Base-by-base conservation (phyloP, 2,797 vertebrate genomes). In the Coregonus sp. region DNA sequence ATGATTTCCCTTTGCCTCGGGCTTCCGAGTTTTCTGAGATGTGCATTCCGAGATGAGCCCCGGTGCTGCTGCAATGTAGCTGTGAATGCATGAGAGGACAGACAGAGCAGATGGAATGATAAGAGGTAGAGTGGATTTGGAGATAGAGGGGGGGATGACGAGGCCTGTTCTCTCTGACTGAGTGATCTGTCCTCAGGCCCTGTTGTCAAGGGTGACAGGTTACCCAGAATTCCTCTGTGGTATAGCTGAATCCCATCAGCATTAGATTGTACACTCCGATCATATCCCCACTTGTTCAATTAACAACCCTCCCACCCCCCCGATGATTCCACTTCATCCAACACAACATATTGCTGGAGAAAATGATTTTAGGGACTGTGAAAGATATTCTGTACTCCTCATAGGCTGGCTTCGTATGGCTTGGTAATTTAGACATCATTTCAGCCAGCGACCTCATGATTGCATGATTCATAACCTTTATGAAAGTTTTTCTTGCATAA, bases 81-180 rank as follows among this genome's bases (percentile, higher is more conserved):
- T 89, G 91, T 93, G 90, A 93, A 92, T 92, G 90, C 90, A 92
- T 89, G 87, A 91, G 81, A 81, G 82, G 84, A 78, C 33, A 73
- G 77, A 76, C 37, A 73, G 77, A 74, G 37, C 51, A 72, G 52
- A 73, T 33, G 75, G 68, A 52, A 77, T 20, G 83, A 88, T 88
- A 84, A 86, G 87, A 72, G 72, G 79, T 66, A 50, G 70, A 77
- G 74, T 72, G 74, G 77, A 87, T 84, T 79, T 84, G 83, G 82
- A 66, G 59, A 77, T 76, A 52, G 74, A 18, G 33, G 18, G 3
- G 2, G 67, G 80, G 77, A 4, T 14, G 81, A 82, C 83, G 76
- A 74, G 86, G 81, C 88, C 82, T 88, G 82, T 84, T 82, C 14
- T 52, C 84, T 86, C 83, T 89, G 85, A 59, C 5, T 84, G 79